Evolutionary conservation across 1,140 invertebrate species (phyloP).

Genomic region (Himalopsyche phryganea): DNA sequence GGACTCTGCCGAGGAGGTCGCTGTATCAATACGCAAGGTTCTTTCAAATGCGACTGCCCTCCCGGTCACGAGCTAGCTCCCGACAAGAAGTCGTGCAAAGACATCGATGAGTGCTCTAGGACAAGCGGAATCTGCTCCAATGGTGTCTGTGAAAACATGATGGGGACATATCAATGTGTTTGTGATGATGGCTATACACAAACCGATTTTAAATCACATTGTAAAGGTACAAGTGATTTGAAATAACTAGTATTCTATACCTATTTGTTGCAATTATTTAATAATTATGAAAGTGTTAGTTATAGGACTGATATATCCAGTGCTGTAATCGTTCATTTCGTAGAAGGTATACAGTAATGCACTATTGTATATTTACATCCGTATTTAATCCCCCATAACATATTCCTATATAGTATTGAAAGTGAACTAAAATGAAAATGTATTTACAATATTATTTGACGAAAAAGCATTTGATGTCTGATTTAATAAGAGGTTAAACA

Average conservation of each 20-base stretch:
- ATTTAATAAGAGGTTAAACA: too few relatives aligned
- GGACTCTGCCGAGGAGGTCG: constrained; percentile 65
- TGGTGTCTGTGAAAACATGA: constrained; percentile 81
- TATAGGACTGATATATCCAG: too few relatives aligned
- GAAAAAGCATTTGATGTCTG: too few relatives aligned
- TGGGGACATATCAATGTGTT: constrained; percentile 83
- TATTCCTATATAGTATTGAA: too few relatives aligned
- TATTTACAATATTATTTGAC: too few relatives aligned
- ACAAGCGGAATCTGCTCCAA: constrained; percentile 82
- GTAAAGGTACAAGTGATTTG: constrained; percentile 47
- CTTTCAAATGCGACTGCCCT: constrained; percentile 80
- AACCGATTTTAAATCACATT: constrained; percentile 56
- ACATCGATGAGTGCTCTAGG: constrained; percentile 80
- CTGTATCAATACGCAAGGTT: constrained; percentile 72
- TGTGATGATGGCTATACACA: constrained; percentile 78
- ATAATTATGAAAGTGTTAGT: too few relatives aligned
- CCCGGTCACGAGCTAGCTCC: constrained; percentile 65
- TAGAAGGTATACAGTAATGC: too few relatives aligned
- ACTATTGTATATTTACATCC: too few relatives aligned
- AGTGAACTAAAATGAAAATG: too few relatives aligned
- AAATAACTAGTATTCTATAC: too few relatives aligned
- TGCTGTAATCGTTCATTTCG: too few relatives aligned
- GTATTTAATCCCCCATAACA: too few relatives aligned
- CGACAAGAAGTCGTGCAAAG: constrained; percentile 72
- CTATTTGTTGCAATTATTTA: not conserved